Evolutionary conservation across 2,888 invertebrate genomes (phyloP).

Genomic region (Drosophila rellima): DNA sequence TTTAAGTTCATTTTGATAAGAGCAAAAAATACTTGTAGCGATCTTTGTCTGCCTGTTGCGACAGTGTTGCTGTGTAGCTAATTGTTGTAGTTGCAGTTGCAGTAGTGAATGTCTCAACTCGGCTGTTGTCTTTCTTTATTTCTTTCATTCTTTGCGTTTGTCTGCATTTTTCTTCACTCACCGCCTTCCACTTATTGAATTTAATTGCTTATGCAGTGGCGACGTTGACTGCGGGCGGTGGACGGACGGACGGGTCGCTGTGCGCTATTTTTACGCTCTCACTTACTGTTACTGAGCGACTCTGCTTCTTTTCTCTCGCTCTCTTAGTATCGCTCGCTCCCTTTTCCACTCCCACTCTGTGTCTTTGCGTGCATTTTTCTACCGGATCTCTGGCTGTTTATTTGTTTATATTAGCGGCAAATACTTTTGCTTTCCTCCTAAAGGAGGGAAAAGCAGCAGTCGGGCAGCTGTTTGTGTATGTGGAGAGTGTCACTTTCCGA

Average conservation of each 20-base stretch:
- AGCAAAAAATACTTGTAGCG: conserved; percentile 19
- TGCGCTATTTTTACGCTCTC: conserved; percentile 72
- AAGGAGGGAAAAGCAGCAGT: conserved; percentile 18
- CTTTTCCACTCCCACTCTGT: conserved; percentile 28
- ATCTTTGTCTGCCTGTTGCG: conserved; percentile 24
- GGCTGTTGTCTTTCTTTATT: conserved; percentile 54
- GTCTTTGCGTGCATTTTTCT: conserved; percentile 46
- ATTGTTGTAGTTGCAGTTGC: conserved; percentile 27
- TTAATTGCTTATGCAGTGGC: conserved; percentile 71
- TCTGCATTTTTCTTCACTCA: conserved; percentile 62
- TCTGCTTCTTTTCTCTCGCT: conserved; percentile 12
- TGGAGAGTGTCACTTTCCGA: conserved; percentile 41
- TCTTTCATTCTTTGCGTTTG: conserved; percentile 42
- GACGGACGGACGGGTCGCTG: conserved; percentile 31
- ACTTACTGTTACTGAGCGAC: conserved; percentile 56
- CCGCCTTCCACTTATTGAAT: conserved; percentile 74
- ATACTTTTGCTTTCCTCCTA: conserved; percentile 77
- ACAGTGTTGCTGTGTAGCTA: conserved; percentile 44
- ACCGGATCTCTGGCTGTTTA: conserved; percentile 76
- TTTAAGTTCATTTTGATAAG: conserved; percentile 66
- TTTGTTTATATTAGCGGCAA: conserved; percentile 79
- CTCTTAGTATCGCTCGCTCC: conserved; percentile 15
- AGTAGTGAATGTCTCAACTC: conserved; percentile 20
- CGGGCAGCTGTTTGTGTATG: conserved; percentile 27
- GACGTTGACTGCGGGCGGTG: conserved; percentile 27